These are phyloP conservation scores for Halcyon senegalensis DNA, from an alignment of 2,113 vertebrate genomes.

Conservation along the genomic window DNA sequence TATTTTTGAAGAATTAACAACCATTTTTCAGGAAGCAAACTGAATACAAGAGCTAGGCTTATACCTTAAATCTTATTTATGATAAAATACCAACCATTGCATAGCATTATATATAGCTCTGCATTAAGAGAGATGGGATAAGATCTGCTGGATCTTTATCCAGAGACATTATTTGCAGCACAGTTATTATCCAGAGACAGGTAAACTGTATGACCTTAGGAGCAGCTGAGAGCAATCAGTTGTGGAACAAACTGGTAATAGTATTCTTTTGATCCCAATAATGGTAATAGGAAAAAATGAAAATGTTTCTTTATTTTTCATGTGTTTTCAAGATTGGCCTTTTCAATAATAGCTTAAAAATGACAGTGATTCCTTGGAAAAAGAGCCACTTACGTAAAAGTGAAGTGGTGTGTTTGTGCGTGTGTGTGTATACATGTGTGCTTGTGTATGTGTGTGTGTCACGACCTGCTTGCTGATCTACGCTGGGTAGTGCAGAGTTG, in stretches of 20 bases:
- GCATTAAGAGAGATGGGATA: neutral
- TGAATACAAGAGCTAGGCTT: neutral
- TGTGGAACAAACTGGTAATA: neutral
- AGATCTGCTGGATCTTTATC: neutral
- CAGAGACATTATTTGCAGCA: neutral
- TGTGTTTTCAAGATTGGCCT: neutral
- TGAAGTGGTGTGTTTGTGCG: neutral
- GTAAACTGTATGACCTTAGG: neutral
- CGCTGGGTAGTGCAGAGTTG: too few species aligned
- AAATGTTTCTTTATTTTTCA: neutral
- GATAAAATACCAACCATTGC: neutral
- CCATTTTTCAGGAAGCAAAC: neutral
- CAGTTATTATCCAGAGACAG: neutral
- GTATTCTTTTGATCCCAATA: neutral
- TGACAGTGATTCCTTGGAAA: neutral
- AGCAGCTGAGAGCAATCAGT: neutral
- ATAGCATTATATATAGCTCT: neutral
- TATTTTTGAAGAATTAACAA: neutral
- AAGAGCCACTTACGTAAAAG: neutral
- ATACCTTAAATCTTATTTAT: neutral
- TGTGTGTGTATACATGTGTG: neutral
- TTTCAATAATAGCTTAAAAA: neutral
- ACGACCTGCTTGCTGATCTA: too few species aligned
- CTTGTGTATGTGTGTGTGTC: too few species aligned
- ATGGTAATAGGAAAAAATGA: neutral